Percentiles rank a stretch among this genome's conserved stretches.
Conservation (phyloP, 2,888 invertebrate species). For the Iphiclides podalirius region DNA sequence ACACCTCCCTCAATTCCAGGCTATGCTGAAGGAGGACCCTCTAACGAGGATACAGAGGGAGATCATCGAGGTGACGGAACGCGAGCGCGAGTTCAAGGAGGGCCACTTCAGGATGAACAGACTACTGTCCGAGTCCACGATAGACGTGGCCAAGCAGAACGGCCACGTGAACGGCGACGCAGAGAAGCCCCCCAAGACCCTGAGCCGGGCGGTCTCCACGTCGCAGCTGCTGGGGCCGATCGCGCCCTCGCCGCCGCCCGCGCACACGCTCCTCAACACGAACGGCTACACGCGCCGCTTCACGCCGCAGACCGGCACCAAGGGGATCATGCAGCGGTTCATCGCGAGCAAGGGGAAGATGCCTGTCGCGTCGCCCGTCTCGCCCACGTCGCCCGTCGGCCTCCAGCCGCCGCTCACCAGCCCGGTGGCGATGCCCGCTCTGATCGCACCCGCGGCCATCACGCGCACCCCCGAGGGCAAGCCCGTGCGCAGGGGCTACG, state of each 20-base stretch:
- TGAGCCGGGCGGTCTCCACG: slow-evolving; percentile 69
- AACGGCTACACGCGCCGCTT: slow-evolving; percentile 81
- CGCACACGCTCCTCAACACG: slow-evolving; percentile 58
- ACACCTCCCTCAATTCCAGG: slow-evolving; percentile 57
- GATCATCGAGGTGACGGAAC: slow-evolving; percentile 91
- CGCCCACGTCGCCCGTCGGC: slow-evolving; percentile 48
- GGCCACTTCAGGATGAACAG: slow-evolving; percentile 74
- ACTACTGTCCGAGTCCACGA: slow-evolving; percentile 69
- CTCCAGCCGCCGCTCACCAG: slow-evolving; percentile 62
- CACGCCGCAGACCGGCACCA: slow-evolving; percentile 83
- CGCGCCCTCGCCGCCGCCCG: slow-evolving; percentile 55
- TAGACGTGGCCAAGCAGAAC: slow-evolving; percentile 70
- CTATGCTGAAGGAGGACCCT: slow-evolving; percentile 84
- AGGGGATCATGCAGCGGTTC: slow-evolving; percentile 92
- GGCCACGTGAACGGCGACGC: slow-evolving; percentile 63
- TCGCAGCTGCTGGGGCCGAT: slow-evolving; percentile 67
- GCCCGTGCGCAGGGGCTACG: slow-evolving; percentile 86
- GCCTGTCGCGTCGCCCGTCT: slow-evolving; percentile 41
- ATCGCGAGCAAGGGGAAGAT: slow-evolving; percentile 89
- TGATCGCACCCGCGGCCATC: slow-evolving; percentile 54
- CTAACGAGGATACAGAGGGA: slow-evolving; percentile 92
- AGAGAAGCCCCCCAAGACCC: slow-evolving; percentile 47
- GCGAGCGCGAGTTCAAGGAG: slow-evolving; percentile 89
- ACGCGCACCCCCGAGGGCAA: slow-evolving; percentile 81
- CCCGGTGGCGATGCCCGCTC: slow-evolving; percentile 43